Percentiles rank a stretch among this genome's conserved stretches.
phyloP scores from a whole-genome alignment of 2,797 vertebrate genomes.

The Sparidentex hasta region DNA sequence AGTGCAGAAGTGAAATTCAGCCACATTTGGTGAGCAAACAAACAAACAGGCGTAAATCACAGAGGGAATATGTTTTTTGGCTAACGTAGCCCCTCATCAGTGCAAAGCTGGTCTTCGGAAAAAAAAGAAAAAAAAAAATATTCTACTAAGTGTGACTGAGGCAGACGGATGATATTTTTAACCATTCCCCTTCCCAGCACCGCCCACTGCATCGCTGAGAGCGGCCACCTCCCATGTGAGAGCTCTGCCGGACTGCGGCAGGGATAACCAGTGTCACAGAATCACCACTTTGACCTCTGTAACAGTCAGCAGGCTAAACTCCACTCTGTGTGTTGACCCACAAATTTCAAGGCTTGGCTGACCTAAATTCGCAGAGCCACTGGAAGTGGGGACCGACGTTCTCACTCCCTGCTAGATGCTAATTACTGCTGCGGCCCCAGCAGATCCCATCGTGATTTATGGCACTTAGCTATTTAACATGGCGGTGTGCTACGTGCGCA shows the following conservation, averaged over 20 bases:
- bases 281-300: constrained; percentile 69
- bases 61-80: constrained; percentile 33
- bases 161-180: constrained; percentile 51
- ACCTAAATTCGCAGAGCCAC: constrained; percentile 77
- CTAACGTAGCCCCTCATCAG: constrained; percentile 12
- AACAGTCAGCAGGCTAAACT: constrained; percentile 64
- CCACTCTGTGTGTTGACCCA: constrained; percentile 74
- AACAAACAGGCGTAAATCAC: constrained; percentile 39
- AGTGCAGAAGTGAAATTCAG: neutral
- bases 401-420: constrained; percentile 68
- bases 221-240: constrained; percentile 34
- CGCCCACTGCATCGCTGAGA: constrained; percentile 23
- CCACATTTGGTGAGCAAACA: constrained; percentile 19
- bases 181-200: constrained; percentile 9
- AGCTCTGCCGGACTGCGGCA: constrained; percentile 31
- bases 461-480: constrained; percentile 60
- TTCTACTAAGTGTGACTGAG: constrained; percentile 13
- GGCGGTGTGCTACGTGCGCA: constrained; percentile 51
- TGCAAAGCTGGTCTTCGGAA: constrained; percentile 15
- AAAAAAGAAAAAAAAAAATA: constrained; percentile 21
- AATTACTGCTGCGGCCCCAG: constrained; percentile 74
- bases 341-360: constrained; percentile 69
- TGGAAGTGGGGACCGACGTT: constrained; percentile 46
- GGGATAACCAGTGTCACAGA: constrained; percentile 51
- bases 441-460: constrained; percentile 74